Percentiles rank a stretch among this genome's conserved stretches.
Conservation (phyloP, 2,113 vertebrate genomes). For the Edolisoma coerulescens region DNA sequence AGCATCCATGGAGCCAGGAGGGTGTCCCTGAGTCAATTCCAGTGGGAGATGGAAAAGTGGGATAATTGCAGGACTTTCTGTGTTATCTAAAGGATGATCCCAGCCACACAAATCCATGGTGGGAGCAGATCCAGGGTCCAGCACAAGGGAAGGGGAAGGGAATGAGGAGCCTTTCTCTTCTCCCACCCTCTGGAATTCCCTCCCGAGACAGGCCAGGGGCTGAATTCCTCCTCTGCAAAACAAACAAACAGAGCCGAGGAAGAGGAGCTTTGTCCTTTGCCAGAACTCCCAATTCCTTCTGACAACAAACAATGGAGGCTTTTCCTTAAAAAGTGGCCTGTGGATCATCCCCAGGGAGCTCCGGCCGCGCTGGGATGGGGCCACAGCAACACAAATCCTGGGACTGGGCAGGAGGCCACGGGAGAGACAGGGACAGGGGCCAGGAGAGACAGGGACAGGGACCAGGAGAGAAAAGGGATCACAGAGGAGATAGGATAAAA, state of each 20-base stretch:
- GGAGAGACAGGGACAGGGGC: neutral
- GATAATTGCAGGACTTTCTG: neutral
- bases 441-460: neutral
- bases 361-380: neutral
- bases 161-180: neutral
- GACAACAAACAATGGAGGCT: neutral
- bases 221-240: neutral
- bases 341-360: neutral
- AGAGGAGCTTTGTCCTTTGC: neutral
- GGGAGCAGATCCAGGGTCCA: neutral
- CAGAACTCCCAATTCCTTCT: neutral
- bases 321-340: neutral
- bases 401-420: neutral
- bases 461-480: neutral
- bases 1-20: neutral
- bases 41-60: neutral
- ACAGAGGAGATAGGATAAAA: no score
- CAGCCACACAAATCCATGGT: accelerated
- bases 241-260: neutral
- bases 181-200: neutral
- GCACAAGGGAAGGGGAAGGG: neutral
- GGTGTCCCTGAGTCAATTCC: neutral
- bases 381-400: neutral
- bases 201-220: neutral
- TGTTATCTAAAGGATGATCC: neutral